Percentiles rank a stretch among this genome's conserved stretches.
Conservation (phyloP, 2,888 invertebrate genomes). For the Octonoba sinensis region DNA sequence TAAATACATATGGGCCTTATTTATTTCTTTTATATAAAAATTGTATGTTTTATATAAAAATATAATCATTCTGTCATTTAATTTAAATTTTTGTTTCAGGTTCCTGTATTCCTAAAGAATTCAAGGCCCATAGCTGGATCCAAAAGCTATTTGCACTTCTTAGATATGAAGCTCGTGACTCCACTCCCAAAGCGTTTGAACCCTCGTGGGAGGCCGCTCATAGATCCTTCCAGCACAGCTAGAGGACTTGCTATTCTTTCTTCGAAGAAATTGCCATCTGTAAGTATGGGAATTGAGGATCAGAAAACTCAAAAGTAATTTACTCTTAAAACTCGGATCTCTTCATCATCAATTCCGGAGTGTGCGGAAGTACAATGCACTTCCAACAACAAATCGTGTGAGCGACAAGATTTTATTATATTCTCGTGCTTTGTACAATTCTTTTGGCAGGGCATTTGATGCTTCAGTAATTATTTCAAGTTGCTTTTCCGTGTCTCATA, state of each 20-base stretch:
- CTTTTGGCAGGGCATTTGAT: no score
- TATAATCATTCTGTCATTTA: background rate
- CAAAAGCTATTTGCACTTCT: constrained; percentile 79
- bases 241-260: constrained; percentile 93
- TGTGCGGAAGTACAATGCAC: no score
- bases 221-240: constrained; percentile 89
- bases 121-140: constrained; percentile 77
- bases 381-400: no score
- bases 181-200: constrained; percentile 96
- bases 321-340: background rate
- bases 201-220: constrained; percentile 89
- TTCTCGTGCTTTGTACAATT: no score
- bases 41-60: no score
- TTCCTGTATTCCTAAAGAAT: constrained; percentile 49
- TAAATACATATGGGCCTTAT: no score
- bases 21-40: no score
- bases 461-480: no score
- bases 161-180: constrained; percentile 88
- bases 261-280: constrained; percentile 82
- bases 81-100: constrained; percentile 20
- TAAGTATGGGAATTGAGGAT: constrained; percentile 15
- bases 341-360: no score
- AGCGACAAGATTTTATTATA: no score
- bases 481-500: no score
- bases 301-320: background rate